Percentiles rank a stretch among this genome's conserved stretches.
phyloP scores from a whole-genome alignment of 2,888 invertebrate species.

The Nowickia ferox region DNA sequence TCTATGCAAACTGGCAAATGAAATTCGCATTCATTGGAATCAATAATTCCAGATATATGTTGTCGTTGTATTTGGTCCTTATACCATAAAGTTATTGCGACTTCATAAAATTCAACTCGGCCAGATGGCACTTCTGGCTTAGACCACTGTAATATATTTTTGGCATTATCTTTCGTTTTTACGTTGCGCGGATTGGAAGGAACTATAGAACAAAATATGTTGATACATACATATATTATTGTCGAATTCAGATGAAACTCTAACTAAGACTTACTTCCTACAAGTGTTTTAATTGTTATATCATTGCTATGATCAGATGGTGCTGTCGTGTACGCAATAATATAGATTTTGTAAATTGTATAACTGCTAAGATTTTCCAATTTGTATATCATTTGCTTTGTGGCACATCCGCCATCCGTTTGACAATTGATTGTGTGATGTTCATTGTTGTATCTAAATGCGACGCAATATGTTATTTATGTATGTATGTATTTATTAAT shows the following conservation, averaged over 20 bases:
- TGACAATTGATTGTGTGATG: conserved; percentile 67
- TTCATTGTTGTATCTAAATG: conserved; percentile 71
- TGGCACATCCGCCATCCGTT: conserved; percentile 36
- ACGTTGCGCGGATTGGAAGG: conserved; percentile 75
- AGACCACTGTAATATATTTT: conserved; percentile 83
- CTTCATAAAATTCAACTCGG: conserved; percentile 85
- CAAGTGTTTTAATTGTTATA: conserved; percentile 85
- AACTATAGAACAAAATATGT: conserved; percentile 64
- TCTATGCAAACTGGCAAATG: conserved; percentile 74
- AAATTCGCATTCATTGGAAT: conserved; percentile 72
- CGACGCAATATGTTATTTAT: not conserved
- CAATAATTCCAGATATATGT: conserved; percentile 74
- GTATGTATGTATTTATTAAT: not conserved
- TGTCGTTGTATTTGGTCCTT: conserved; percentile 70
- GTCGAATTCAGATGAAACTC: not conserved
- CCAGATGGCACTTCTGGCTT: conserved; percentile 84
- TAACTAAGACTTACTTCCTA: conserved; percentile 84
- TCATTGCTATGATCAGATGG: conserved; percentile 86
- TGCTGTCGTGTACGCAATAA: conserved; percentile 88
- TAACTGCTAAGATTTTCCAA: conserved; percentile 85
- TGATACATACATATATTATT: not conserved
- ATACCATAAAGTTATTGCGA: conserved; percentile 76
- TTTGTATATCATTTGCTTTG: conserved; percentile 64
- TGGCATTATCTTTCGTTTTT: conserved; percentile 59
- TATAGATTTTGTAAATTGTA: conserved; percentile 87